A percentile compares a stretch with the other conserved stretches of the same genome.
Evolutionary conservation across 2,797 vertebrate genomes (phyloP).

Genomic region (Callimico goeldii): DNA sequence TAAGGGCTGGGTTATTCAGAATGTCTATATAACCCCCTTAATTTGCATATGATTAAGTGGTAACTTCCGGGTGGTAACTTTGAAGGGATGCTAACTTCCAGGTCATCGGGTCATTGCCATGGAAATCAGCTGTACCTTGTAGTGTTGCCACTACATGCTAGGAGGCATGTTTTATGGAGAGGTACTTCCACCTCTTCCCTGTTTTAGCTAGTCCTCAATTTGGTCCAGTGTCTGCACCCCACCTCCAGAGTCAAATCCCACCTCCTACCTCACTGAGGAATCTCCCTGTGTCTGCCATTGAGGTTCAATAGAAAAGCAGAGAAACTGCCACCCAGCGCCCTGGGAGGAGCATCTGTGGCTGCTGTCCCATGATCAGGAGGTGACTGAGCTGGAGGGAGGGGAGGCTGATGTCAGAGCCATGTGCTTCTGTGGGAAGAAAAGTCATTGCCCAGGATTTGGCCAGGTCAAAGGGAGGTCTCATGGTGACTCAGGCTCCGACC

Average conservation of each 20-base stretch:
- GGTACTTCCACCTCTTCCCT: neutral
- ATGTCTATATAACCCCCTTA: neutral
- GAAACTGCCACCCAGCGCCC: neutral
- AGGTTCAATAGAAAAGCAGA: neutral
- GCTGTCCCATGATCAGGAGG: neutral
- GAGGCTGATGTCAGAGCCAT: neutral
- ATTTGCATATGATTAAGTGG: neutral
- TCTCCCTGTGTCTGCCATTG: neutral
- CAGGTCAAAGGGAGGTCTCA: neutral
- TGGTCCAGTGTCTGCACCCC: neutral
- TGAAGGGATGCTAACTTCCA: neutral
- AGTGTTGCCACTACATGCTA: neutral
- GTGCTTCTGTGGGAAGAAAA: neutral
- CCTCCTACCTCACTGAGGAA: neutral
- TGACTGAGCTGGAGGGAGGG: neutral
- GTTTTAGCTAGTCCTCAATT: neutral
- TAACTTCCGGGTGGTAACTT: neutral
- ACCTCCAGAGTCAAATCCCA: neutral
- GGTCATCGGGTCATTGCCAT: neutral
- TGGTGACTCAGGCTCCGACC: fast-evolving
- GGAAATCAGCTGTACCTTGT: neutral
- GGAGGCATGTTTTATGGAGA: neutral
- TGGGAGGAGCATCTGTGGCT: neutral
- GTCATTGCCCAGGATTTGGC: too few species aligned
- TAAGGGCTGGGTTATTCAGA: neutral